Conservation (phyloP, 2,797 vertebrate genomes). For the Ceryle rudis region DNA sequence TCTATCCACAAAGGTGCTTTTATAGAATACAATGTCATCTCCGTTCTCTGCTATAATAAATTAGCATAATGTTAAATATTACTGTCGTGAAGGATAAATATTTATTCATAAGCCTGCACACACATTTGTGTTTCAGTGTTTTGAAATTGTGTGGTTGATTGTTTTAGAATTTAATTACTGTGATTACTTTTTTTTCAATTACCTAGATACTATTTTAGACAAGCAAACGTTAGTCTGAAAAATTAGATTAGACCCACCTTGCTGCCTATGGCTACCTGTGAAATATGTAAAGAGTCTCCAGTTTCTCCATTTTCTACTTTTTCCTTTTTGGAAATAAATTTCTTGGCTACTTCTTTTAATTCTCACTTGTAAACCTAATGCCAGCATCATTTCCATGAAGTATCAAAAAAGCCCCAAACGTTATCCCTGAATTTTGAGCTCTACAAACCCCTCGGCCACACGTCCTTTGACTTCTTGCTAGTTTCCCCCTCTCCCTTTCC, state of each 20-base stretch:
- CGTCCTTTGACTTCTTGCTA: background rate
- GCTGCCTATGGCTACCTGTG: background rate
- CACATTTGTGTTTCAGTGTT: background rate
- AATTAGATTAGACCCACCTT: background rate
- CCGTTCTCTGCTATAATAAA: background rate
- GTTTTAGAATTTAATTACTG: background rate
- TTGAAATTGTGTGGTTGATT: background rate
- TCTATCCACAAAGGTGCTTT: background rate
- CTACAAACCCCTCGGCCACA: background rate
- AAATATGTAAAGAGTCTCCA: background rate
- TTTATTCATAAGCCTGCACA: background rate
- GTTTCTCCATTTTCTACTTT: background rate
- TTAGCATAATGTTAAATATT: background rate
- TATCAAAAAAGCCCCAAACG: background rate
- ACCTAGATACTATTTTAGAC: background rate
- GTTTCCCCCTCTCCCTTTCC: background rate
- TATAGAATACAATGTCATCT: background rate
- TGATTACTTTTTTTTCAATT: background rate
- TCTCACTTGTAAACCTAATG: background rate
- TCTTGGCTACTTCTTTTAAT: background rate
- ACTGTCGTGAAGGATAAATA: background rate
- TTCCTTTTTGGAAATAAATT: conserved; percentile 2
- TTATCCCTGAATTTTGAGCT: background rate
- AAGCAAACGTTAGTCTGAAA: background rate
- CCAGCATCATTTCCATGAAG: background rate